phyloP scores from a whole-genome alignment of 1,140 invertebrate species.

The Subanguina moxae region DNA sequence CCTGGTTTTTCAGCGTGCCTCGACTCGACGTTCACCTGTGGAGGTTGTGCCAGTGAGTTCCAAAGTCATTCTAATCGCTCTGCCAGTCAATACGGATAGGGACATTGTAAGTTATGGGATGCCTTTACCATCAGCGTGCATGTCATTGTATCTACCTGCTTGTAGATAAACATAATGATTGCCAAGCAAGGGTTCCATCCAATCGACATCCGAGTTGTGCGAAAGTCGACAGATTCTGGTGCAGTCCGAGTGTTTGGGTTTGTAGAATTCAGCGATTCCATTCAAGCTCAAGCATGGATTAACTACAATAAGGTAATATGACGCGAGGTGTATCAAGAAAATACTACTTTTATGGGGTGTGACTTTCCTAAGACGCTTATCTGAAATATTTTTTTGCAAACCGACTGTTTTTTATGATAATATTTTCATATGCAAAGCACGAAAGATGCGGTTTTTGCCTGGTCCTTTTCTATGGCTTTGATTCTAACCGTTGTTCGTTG shows the following conservation, averaged over 20 bases:
- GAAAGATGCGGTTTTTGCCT: no score
- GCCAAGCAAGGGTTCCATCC: constrained; percentile 46
- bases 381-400: no score
- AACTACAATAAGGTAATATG: constrained; percentile 77
- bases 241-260: constrained; percentile 85
- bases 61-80: constrained; percentile 32
- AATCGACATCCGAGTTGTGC: constrained; percentile 46
- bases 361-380: no score
- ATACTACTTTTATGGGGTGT: no score
- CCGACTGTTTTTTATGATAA: no score
- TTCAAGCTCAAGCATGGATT: constrained; percentile 85
- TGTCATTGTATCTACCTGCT: not conserved
- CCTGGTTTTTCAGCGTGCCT: constrained; percentile 9
- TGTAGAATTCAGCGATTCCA: constrained; percentile 84
- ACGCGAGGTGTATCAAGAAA: no score
- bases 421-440: no score
- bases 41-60: constrained; percentile 18
- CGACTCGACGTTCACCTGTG: constrained; percentile 21
- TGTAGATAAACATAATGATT: constrained; percentile 45
- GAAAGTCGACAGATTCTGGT: constrained; percentile 64
- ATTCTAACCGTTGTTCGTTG: no score
- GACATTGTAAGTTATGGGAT: constrained; percentile 37
- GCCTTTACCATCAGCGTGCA: not conserved
- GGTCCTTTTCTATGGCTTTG: no score
- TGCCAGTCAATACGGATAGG: constrained; percentile 33